Conservation (phyloP, 2,797 vertebrate genomes). For the Carcharodon carcharias region DNA sequence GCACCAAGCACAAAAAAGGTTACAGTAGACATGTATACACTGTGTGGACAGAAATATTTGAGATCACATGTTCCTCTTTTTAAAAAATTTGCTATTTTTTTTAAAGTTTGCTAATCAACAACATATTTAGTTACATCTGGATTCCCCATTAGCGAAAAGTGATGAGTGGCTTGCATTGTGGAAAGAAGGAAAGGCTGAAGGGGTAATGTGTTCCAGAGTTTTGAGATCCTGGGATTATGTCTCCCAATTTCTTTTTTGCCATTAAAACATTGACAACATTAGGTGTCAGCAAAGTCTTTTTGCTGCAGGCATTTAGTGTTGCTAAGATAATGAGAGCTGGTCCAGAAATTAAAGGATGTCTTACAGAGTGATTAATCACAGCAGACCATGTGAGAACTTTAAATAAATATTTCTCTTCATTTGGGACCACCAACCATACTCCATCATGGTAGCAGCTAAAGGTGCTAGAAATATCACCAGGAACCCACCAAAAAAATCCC, state of each 20-base stretch:
- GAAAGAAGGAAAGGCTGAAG: neutral
- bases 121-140: too few species aligned
- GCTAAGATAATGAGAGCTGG: neutral
- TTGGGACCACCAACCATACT: neutral
- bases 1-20: neutral
- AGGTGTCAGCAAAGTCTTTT: neutral
- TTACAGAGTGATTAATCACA: neutral
- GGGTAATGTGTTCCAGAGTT: neutral
- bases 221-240: neutral
- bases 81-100: too few species aligned
- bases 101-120: too few species aligned
- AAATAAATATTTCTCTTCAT: neutral
- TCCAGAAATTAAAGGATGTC: neutral
- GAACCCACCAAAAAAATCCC: neutral
- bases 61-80: neutral
- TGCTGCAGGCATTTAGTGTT: neutral
- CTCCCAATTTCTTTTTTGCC: neutral
- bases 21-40: neutral
- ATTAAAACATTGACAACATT: too few species aligned
- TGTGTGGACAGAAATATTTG: neutral
- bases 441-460: neutral
- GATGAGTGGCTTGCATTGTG: neutral
- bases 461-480: neutral
- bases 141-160: too few species aligned
- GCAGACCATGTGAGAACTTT: neutral